These are phyloP conservation scores for Polyploca ridens DNA, from an alignment of 2,888 invertebrate species.

Conservation along the genomic window DNA sequence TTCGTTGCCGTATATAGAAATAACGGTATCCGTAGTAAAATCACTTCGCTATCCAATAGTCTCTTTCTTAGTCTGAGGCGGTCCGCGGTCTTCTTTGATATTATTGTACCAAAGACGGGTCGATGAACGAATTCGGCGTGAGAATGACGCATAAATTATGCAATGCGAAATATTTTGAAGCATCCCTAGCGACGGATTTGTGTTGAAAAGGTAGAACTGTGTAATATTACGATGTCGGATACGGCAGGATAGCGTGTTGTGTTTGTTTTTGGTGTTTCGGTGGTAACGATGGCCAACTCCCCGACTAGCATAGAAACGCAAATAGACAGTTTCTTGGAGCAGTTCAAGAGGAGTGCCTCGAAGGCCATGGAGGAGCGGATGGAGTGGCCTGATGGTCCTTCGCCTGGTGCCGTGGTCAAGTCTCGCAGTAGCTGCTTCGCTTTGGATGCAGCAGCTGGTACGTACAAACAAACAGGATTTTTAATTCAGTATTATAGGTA, in stretches of 20 bases:
- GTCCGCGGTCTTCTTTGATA: slow-evolving; percentile 69
- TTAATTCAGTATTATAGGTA: too few relatives aligned
- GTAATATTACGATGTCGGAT: slow-evolving; percentile 59
- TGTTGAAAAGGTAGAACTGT: slow-evolving; percentile 37
- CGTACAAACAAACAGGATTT: slow-evolving; percentile 34
- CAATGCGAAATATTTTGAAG: slow-evolving; percentile 42
- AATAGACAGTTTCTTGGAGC: slow-evolving; percentile 93
- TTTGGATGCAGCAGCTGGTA: slow-evolving; percentile 73
- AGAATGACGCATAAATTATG: slow-evolving; percentile 56
- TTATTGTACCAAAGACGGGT: slow-evolving; percentile 55
- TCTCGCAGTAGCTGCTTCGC: slow-evolving; percentile 81
- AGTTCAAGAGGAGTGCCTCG: slow-evolving; percentile 91
- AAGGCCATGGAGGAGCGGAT: slow-evolving; percentile 88
- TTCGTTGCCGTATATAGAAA: slow-evolving; percentile 69
- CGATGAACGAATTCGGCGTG: slow-evolving; percentile 63
- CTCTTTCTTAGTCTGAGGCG: slow-evolving; percentile 63
- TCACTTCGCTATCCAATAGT: slow-evolving; percentile 64
- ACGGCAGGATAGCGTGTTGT: slow-evolving; percentile 61
- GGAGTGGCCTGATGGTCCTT: slow-evolving; percentile 81
- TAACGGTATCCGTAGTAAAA: slow-evolving; percentile 82
- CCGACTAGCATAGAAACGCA: slow-evolving; percentile 91
- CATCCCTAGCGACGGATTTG: slow-evolving; percentile 32
- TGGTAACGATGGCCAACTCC: slow-evolving; percentile 86
- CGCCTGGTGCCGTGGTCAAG: slow-evolving; percentile 74
- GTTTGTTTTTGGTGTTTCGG: slow-evolving; percentile 82